Evolutionary conservation across 2,113 vertebrate genomes (phyloP).

Genomic region (Ctenodactylus gundi): DNA sequence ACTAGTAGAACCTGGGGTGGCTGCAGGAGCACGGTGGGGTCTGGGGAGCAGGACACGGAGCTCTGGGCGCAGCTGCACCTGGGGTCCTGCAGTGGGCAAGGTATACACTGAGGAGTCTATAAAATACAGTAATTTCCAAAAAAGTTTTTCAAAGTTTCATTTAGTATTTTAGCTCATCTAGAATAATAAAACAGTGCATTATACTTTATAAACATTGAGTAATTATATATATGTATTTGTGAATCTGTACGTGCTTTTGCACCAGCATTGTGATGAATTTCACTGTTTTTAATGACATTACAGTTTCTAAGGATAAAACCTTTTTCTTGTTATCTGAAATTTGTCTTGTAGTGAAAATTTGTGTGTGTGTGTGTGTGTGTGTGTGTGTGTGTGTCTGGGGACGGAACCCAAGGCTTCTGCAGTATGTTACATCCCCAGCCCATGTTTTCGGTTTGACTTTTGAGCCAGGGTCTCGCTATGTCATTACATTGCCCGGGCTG

Average conservation of each 20-base stretch:
- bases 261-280: not conserved
- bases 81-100: not conserved
- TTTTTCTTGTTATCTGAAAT: not conserved
- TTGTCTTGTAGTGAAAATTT: not conserved
- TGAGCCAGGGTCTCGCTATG: no score
- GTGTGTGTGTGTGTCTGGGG: no score
- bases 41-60: not conserved
- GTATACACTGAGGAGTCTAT: not conserved
- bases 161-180: not conserved
- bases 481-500: no score
- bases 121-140: not conserved
- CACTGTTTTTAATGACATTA: not conserved
- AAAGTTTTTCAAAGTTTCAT: not conserved
- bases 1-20: not conserved
- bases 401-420: no score
- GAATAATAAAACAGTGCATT: not conserved
- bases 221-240: not conserved
- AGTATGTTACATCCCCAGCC: no score
- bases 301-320: not conserved
- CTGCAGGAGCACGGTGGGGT: not conserved
- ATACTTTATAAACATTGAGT: not conserved
- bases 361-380: not conserved
- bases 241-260: constrained; percentile 7
- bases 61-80: not conserved
- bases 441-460: no score